A percentile compares a stretch with the other conserved stretches of the same genome.
Evolutionary conservation across 2,888 invertebrate genomes (phyloP).

Genomic region (Leptopilina myrica): DNA sequence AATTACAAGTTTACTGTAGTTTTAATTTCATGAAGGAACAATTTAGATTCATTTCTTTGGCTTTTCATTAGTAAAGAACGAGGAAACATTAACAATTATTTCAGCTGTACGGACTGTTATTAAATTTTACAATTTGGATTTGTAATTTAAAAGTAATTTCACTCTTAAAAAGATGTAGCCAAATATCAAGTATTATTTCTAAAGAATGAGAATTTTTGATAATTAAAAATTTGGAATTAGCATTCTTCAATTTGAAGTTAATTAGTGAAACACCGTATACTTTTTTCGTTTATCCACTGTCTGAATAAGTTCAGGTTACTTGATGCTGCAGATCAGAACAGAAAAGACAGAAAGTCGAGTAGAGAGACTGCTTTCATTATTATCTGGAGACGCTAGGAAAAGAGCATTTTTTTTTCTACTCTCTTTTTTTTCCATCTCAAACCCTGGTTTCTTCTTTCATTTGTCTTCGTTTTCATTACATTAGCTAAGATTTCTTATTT

Average conservation of each 20-base stretch:
- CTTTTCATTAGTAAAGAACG: neutral
- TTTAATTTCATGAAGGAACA: neutral
- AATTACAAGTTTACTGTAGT: slow-evolving; percentile 6
- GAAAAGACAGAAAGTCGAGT: slow-evolving; percentile 17
- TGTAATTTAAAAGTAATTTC: too few species aligned
- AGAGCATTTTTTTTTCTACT: neutral
- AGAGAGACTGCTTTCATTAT: slow-evolving; percentile 28
- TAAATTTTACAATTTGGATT: neutral
- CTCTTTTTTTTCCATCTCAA: neutral
- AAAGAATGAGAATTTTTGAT: neutral
- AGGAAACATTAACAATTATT: neutral
- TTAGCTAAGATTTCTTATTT: neutral
- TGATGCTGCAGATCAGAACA: slow-evolving; percentile 20
- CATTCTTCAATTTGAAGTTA: neutral
- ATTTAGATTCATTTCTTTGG: neutral
- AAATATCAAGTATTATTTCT: too few species aligned
- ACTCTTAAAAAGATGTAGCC: too few species aligned
- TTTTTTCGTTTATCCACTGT: slow-evolving; percentile 2
- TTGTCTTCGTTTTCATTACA: slow-evolving; percentile 21
- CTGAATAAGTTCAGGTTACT: slow-evolving; percentile 7
- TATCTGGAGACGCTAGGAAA: slow-evolving; percentile 16
- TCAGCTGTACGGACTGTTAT: neutral
- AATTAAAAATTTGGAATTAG: neutral
- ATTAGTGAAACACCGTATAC: neutral
- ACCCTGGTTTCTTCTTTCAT: slow-evolving; percentile 10